A percentile compares a stretch with the other conserved stretches of the same genome.
These are phyloP conservation scores for Patiria miniata DNA, from an alignment of 35 echinoderm and acorn worm genomes.

Conservation along the genomic window DNA sequence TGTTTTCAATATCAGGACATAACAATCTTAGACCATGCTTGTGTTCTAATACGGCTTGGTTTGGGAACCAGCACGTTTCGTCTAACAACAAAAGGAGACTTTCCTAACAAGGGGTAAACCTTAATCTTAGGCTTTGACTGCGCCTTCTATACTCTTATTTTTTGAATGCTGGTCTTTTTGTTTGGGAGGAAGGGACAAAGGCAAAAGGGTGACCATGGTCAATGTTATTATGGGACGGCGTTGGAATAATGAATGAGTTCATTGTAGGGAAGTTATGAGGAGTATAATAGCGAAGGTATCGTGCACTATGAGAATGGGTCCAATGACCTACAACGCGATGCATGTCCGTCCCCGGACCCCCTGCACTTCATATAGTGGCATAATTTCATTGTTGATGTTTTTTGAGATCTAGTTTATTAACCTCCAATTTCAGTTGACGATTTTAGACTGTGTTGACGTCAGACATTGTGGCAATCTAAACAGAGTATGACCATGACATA, in stretches of 20 bases:
- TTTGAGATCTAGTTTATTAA: constrained; percentile 20
- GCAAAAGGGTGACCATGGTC: neutral
- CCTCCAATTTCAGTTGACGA: neutral
- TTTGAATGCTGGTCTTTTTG: neutral
- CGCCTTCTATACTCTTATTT: neutral
- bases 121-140: neutral
- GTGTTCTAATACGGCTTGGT: neutral
- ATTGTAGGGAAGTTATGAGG: neutral
- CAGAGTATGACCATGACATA: too few species aligned
- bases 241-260: neutral
- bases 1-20: too few species aligned
- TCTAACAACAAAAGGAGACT: neutral
- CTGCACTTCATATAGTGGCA: neutral
- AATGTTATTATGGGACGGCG: neutral
- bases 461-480: too few species aligned
- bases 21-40: neutral
- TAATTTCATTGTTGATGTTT: neutral
- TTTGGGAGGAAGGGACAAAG: neutral
- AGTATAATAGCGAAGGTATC: neutral
- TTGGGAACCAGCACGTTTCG: constrained; percentile 1
- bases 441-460: too few species aligned
- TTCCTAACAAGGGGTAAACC: neutral
- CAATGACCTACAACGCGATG: neutral
- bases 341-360: neutral
- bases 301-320: neutral